A percentile compares a stretch with the other conserved stretches of the same genome.
These are phyloP conservation scores for Clostera curtula DNA, from an alignment of 2,888 invertebrate genomes.

Conservation along the genomic window DNA sequence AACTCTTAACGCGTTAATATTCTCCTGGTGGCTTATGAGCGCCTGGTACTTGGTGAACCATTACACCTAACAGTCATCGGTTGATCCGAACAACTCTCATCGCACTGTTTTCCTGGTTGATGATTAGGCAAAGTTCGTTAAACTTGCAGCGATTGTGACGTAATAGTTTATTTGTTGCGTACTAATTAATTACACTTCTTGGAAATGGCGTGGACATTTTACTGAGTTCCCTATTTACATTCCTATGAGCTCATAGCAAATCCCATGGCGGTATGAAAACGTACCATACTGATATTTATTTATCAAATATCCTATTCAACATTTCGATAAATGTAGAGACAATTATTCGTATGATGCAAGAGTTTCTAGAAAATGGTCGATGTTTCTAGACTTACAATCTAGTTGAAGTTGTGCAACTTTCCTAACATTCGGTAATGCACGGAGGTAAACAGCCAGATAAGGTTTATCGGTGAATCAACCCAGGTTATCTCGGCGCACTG, in stretches of 20 bases:
- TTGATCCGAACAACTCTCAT: slow-evolving; percentile 14
- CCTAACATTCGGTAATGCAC: slow-evolving; percentile 29
- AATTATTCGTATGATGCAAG: too few relatives aligned
- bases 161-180: slow-evolving; percentile 14
- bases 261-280: too few relatives aligned
- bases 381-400: background rate
- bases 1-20: slow-evolving; percentile 53
- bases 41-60: slow-evolving; percentile 54
- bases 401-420: slow-evolving; percentile 26
- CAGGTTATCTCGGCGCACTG: slow-evolving; percentile 35
- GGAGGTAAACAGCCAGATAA: slow-evolving; percentile 39
- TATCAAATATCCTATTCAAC: too few relatives aligned
- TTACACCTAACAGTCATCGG: slow-evolving; percentile 34
- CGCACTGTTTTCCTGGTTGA: slow-evolving; percentile 14
- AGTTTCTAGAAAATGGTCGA: too few relatives aligned
- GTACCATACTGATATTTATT: too few relatives aligned
- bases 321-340: too few relatives aligned
- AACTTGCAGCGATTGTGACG: slow-evolving; percentile 16
- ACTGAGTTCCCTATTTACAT: too few relatives aligned
- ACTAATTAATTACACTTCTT: slow-evolving; percentile 13
- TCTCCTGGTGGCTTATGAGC: slow-evolving; percentile 59
- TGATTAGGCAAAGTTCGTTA: slow-evolving; percentile 23
- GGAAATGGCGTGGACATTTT: too few relatives aligned
- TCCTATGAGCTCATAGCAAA: too few relatives aligned
- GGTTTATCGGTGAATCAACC: slow-evolving; percentile 61